Percentiles rank a stretch among this genome's conserved stretches.
phyloP scores from a whole-genome alignment of 2,797 vertebrate species.

The Gymnodraco acuticeps region DNA sequence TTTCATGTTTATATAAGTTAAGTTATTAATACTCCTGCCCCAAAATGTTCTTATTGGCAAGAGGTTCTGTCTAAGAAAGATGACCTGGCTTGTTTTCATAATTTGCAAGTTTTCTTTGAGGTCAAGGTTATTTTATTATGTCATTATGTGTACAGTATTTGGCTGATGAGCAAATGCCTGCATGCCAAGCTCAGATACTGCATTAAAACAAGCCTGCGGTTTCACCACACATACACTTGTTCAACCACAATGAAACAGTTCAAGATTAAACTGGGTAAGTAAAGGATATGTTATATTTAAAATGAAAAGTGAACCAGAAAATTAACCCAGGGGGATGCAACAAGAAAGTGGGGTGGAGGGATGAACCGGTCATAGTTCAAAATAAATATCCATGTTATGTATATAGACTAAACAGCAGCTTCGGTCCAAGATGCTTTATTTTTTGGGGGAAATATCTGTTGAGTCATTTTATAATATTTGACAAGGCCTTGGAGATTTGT shows the following conservation, averaged over 20 bases:
- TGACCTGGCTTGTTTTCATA: not conserved
- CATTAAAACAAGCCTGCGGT: not conserved
- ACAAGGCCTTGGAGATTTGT: constrained; percentile 12
- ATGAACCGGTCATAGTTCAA: constrained; percentile 9
- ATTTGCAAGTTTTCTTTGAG: not conserved
- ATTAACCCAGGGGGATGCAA: not conserved
- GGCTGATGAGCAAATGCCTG: too few species aligned
- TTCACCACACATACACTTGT: not conserved
- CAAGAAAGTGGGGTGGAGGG: not conserved
- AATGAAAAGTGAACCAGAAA: not conserved
- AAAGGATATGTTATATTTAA: not conserved
- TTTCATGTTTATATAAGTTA: not conserved
- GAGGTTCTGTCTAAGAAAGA: too few species aligned
- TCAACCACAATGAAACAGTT: not conserved
- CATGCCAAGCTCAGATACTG: too few species aligned
- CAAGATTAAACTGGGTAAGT: not conserved
- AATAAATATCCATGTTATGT: constrained; percentile 4
- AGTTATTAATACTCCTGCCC: not conserved
- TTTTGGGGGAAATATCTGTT: constrained; percentile 1
- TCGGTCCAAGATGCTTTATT: not conserved
- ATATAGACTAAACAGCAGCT: not conserved
- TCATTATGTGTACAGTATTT: too few species aligned
- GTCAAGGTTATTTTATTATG: too few species aligned
- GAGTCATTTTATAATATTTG: constrained; percentile 29
- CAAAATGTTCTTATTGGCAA: not conserved